A percentile compares a stretch with the other conserved stretches of the same genome.
Evolutionary conservation across 2,113 vertebrate genomes (phyloP).

Genomic region (Tinamus guttatus): DNA sequence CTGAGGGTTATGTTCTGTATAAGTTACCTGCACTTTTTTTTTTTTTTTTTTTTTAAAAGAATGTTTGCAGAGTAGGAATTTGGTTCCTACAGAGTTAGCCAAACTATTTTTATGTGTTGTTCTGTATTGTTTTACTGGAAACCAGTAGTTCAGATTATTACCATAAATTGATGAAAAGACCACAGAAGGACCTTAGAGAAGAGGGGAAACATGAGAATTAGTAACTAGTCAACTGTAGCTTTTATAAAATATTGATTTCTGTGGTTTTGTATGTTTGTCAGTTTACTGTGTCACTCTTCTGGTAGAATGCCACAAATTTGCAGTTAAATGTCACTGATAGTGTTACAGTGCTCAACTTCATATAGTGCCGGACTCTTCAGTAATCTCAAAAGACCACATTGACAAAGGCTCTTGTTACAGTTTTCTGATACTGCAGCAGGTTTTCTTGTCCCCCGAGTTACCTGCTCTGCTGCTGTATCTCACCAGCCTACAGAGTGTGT

Average conservation of each 20-base stretch:
- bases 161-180: background rate
- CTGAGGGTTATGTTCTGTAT: background rate
- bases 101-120: too few species aligned
- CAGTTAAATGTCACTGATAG: background rate
- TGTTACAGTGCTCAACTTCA: rapidly evolving
- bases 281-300: background rate
- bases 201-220: background rate
- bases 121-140: background rate
- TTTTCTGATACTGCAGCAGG: background rate
- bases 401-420: background rate
- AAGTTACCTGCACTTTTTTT: background rate
- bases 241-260: background rate
- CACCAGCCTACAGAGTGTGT: rapidly evolving
- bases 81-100: background rate
- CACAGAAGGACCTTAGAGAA: background rate
- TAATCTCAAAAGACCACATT: rapidly evolving
- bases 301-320: background rate
- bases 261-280: background rate
- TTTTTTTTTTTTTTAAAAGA: background rate
- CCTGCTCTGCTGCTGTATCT: background rate
- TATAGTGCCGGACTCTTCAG: rapidly evolving
- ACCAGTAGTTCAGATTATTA: background rate
- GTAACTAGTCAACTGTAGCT: background rate
- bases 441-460: background rate
- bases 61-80: background rate